Conservation (phyloP, 2,888 invertebrate species). For the Tenodera sinensis region DNA sequence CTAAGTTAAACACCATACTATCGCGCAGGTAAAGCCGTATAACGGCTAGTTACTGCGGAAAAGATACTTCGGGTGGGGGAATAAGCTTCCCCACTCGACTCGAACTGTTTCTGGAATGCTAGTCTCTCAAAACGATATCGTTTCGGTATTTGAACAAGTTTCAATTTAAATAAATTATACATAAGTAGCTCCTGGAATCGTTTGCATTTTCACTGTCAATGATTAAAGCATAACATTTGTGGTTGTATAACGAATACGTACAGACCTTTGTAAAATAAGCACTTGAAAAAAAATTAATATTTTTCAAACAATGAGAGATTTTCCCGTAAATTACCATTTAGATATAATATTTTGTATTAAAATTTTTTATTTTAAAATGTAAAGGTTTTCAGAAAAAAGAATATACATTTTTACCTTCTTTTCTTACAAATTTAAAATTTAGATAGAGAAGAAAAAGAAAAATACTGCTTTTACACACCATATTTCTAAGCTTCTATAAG, state of each 20-base stretch:
- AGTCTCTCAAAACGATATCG: too few species aligned
- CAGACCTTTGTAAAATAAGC: neutral
- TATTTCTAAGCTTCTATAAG: neutral
- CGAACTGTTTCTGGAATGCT: too few species aligned
- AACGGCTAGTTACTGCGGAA: too few species aligned
- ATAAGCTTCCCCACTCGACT: too few species aligned
- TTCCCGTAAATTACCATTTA: neutral
- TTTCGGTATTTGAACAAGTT: too few species aligned
- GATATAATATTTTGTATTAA: neutral
- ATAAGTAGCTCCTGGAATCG: neutral
- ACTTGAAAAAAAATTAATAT: neutral
- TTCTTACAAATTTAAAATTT: neutral
- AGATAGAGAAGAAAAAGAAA: neutral
- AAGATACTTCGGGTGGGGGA: too few species aligned
- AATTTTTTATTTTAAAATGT: neutral
- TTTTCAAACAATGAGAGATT: neutral
- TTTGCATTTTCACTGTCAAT: neutral
- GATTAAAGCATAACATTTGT: neutral
- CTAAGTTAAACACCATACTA: too few species aligned
- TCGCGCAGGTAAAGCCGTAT: too few species aligned
- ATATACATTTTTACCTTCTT: neutral
- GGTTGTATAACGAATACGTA: neutral
- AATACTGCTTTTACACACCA: neutral
- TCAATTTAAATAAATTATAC: too few species aligned
- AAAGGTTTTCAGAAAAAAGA: slow-evolving; percentile 2